Evolutionary conservation across 2,113 vertebrate genomes (phyloP).

Genomic region (Chloroceryle aenea): DNA sequence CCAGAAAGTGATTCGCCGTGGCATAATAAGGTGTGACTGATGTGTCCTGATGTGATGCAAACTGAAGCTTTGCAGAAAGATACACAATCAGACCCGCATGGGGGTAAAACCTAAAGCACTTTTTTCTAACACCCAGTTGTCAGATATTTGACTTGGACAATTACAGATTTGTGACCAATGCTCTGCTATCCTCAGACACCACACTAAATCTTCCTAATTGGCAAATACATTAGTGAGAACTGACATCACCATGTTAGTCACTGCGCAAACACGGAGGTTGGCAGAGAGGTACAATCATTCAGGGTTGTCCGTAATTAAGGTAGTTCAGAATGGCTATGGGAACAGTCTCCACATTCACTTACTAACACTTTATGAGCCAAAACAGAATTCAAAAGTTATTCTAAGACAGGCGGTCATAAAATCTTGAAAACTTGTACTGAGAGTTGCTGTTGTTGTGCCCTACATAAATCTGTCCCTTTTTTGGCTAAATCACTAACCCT

Average conservation of each 20-base stretch:
- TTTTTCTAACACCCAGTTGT: slow-evolving; percentile 37
- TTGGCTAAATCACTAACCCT: slow-evolving; percentile 38
- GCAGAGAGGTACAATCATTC: slow-evolving; percentile 6
- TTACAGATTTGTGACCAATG: slow-evolving; percentile 58
- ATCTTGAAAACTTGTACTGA: slow-evolving; percentile 40
- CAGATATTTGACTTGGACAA: slow-evolving; percentile 60
- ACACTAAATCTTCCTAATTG: slow-evolving; percentile 71
- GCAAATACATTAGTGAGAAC: slow-evolving; percentile 58
- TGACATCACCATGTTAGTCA: slow-evolving; percentile 70
- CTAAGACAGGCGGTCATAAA: slow-evolving; percentile 14
- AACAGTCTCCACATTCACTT: slow-evolving; percentile 52
- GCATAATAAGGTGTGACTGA: slow-evolving; percentile 33
- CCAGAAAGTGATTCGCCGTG: background rate
- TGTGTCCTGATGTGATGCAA: slow-evolving; percentile 22
- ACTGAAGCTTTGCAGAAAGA: slow-evolving; percentile 13
- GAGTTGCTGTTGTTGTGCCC: slow-evolving; percentile 31
- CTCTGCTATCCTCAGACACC: slow-evolving; percentile 46
- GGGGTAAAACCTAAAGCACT: slow-evolving; percentile 45
- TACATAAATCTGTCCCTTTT: slow-evolving; percentile 36
- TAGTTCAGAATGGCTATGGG: slow-evolving; percentile 9
- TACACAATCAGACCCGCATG: background rate
- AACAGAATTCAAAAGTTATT: slow-evolving; percentile 56
- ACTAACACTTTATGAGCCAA: slow-evolving; percentile 39
- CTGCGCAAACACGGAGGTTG: slow-evolving; percentile 32
- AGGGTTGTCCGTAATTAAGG: slow-evolving; percentile 48